phyloP scores from a whole-genome alignment of 1,140 invertebrate species.

The Venturia canescens region DNA sequence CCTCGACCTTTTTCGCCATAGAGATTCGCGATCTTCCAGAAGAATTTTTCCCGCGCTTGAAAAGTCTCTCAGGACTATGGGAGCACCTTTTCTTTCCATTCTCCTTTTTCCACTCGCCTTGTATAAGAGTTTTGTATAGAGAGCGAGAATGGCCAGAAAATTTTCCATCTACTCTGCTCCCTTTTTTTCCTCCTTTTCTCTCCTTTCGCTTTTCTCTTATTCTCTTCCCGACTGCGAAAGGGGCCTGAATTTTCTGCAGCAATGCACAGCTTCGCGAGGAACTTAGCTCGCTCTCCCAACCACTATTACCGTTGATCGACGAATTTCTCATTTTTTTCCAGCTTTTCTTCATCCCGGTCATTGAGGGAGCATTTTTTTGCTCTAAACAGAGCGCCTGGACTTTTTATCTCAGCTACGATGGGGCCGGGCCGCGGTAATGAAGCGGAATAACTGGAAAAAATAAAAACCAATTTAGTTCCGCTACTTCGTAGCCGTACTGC shows the following conservation, averaged over 20 bases:
- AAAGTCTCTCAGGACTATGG: slow-evolving; percentile 3
- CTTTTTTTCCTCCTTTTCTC: background rate
- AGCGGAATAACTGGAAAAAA: too few species aligned
- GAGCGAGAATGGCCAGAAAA: background rate
- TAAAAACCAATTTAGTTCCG: too few species aligned
- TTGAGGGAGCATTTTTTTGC: background rate
- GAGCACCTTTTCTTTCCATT: background rate
- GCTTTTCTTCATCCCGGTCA: background rate
- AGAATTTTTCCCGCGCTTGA: slow-evolving; percentile 51
- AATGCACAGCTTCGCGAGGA: background rate
- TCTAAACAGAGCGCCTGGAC: too few species aligned
- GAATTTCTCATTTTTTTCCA: background rate
- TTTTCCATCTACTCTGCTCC: background rate
- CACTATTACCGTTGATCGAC: slow-evolving; percentile 3
- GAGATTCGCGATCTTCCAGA: slow-evolving; percentile 51
- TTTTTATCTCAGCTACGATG: too few species aligned
- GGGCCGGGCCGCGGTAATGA: too few species aligned
- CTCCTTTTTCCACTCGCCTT: too few species aligned
- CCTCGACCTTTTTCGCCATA: slow-evolving; percentile 36
- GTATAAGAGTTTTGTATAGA: background rate
- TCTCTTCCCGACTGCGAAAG: background rate
- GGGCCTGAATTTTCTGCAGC: background rate
- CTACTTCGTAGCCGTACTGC: too few species aligned
- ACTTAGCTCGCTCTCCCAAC: background rate
- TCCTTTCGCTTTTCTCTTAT: background rate